Percentiles rank a stretch among this genome's conserved stretches.
These are phyloP conservation scores for Cerastis rubricosa DNA, from an alignment of 2,888 invertebrate genomes.

Conservation along the genomic window DNA sequence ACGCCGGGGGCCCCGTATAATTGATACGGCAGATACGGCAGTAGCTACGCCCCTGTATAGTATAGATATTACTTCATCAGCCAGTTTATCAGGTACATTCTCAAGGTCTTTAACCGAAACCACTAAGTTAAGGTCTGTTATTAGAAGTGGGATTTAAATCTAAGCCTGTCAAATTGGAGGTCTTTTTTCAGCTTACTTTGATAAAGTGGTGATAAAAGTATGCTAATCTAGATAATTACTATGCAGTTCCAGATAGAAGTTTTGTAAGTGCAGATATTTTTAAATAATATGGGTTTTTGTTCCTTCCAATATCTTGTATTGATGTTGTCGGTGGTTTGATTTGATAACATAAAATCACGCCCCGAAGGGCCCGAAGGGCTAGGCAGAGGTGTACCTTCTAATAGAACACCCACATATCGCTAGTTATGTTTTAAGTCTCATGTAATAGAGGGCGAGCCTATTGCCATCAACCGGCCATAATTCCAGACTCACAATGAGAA, in stretches of 20 bases:
- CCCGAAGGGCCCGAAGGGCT: too few relatives aligned
- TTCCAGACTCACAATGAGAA: neutral
- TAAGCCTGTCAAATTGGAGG: neutral
- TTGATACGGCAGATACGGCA: too few relatives aligned
- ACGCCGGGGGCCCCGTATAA: too few relatives aligned
- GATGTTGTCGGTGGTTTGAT: neutral
- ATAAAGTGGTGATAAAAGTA: constrained; percentile 4
- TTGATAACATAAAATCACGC: neutral
- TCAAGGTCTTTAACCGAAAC: neutral
- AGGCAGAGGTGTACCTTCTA: neutral
- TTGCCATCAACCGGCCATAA: neutral
- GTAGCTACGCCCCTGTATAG: too few relatives aligned
- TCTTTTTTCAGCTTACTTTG: neutral
- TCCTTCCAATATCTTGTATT: neutral
- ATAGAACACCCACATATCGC: neutral
- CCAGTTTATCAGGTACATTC: constrained; percentile 1
- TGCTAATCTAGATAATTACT: neutral
- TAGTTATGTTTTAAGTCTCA: neutral
- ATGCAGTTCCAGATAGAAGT: neutral
- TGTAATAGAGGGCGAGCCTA: neutral
- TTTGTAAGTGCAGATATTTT: neutral
- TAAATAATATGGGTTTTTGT: neutral
- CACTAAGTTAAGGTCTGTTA: neutral
- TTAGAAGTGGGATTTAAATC: neutral
- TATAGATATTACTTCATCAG: neutral